A percentile compares a stretch with the other conserved stretches of the same genome.
Conservation (phyloP, 30 jellyfish, hydroid and myxozoan species). For the Sanderia malayensis region DNA sequence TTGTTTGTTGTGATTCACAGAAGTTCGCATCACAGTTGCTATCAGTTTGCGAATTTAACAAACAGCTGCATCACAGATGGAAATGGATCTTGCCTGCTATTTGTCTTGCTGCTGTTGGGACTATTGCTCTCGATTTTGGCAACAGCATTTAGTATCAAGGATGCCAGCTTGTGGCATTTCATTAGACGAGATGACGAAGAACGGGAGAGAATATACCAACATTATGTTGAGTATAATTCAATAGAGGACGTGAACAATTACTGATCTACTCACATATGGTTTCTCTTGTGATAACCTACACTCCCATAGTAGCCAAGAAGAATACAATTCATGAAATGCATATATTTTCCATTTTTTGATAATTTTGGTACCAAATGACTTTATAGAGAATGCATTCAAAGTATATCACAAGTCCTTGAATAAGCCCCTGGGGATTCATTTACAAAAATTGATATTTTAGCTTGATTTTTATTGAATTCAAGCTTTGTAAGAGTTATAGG, state of each 20-base stretch:
- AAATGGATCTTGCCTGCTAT: constrained; percentile 19
- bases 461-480: no score
- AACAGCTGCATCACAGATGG: constrained; percentile 5
- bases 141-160: constrained; percentile 33
- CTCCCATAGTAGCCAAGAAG: no score
- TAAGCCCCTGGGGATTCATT: no score
- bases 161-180: constrained; percentile 43
- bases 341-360: no score
- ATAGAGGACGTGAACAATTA: constrained; percentile 36
- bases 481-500: no score
- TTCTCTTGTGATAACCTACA: no score
- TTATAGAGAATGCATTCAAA: no score
- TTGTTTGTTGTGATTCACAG: constrained; percentile 26
- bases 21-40: not conserved
- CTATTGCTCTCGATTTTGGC: constrained; percentile 18
- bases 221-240: constrained; percentile 44
- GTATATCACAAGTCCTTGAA: no score
- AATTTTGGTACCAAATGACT: no score
- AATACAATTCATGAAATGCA: no score
- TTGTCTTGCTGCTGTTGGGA: constrained; percentile 25
- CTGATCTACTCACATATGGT: no score
- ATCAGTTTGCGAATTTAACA: constrained; percentile 30
- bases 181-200: constrained; percentile 34
- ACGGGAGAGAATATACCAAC: constrained; percentile 35
- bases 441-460: no score